A percentile compares a stretch with the other conserved stretches of the same genome.
Conservation (phyloP, 2,113 vertebrate species). For the Halichoerus grypus region DNA sequence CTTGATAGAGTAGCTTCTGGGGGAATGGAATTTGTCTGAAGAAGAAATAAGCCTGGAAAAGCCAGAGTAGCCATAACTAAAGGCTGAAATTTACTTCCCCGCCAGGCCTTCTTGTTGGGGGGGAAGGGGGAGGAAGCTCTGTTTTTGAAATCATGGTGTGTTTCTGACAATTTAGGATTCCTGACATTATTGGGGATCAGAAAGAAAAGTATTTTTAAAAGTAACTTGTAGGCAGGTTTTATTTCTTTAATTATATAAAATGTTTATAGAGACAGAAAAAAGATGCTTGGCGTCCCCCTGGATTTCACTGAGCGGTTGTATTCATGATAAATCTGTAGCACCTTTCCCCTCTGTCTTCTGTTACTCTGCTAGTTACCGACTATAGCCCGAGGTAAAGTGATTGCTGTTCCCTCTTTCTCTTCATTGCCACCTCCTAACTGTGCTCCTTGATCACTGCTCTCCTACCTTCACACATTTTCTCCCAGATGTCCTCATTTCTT, state of each 20-base stretch:
- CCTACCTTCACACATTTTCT: conserved; percentile 1
- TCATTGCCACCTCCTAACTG: conserved; percentile 40
- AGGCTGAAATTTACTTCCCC: conserved; percentile 74
- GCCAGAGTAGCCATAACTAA: conserved; percentile 78
- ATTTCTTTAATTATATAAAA: conserved; percentile 51
- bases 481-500: conserved; percentile 49
- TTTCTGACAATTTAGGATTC: conserved; percentile 38
- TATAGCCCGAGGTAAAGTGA: neutral
- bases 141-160: conserved; percentile 37
- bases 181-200: conserved; percentile 8
- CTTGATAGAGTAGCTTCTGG: conserved; percentile 81
- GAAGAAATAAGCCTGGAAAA: conserved; percentile 80
- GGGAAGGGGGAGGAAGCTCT: neutral
- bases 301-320: conserved; percentile 1
- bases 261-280: neutral
- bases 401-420: neutral
- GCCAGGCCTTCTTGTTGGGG: neutral
- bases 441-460: conserved; percentile 17
- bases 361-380: neutral
- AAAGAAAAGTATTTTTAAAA: conserved; percentile 23
- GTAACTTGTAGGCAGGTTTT: neutral
- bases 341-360: neutral
- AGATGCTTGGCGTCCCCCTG: neutral
- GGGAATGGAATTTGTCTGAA: conserved; percentile 82
- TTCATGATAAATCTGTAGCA: neutral